Evolutionary conservation across 1,140 invertebrate genomes (phyloP).

Genomic region (Atta cephalotes): DNA sequence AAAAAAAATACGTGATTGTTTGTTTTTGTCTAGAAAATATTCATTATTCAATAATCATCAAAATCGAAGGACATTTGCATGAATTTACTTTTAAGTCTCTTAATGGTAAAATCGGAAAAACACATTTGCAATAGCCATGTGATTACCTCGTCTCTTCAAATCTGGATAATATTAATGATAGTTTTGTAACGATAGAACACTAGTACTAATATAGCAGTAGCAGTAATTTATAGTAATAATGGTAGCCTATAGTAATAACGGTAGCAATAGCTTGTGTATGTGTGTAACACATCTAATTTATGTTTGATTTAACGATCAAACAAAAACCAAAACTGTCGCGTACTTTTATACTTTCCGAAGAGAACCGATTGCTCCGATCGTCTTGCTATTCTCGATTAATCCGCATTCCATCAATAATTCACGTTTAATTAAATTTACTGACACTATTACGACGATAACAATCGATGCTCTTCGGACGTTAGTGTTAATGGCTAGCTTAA

Average conservation of each 20-base stretch:
- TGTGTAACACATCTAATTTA: conserved; percentile 11
- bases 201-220: conserved; percentile 73
- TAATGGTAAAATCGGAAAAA: not conserved
- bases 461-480: conserved; percentile 11
- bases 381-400: conserved; percentile 21
- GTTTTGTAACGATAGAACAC: conserved; percentile 66
- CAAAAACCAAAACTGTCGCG: conserved; percentile 62
- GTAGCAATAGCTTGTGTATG: not conserved
- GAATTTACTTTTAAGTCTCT: not conserved
- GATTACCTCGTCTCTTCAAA: conserved; percentile 67
- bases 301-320: conserved; percentile 57
- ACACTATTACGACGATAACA: not conserved
- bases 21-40: too few species aligned
- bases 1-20: too few species aligned
- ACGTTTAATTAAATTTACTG: not conserved
- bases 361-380: conserved; percentile 32
- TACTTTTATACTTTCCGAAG: conserved; percentile 63
- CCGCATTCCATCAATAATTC: not conserved
- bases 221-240: conserved; percentile 72
- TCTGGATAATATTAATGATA: conserved; percentile 70
- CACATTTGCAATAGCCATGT: not conserved
- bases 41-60: too few species aligned
- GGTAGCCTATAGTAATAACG: conserved; percentile 64
- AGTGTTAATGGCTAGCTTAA: not conserved
- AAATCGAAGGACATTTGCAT: too few species aligned